Base-by-base conservation (phyloP, 2,888 invertebrate genomes). In the Nomada ruficornis region DNA sequence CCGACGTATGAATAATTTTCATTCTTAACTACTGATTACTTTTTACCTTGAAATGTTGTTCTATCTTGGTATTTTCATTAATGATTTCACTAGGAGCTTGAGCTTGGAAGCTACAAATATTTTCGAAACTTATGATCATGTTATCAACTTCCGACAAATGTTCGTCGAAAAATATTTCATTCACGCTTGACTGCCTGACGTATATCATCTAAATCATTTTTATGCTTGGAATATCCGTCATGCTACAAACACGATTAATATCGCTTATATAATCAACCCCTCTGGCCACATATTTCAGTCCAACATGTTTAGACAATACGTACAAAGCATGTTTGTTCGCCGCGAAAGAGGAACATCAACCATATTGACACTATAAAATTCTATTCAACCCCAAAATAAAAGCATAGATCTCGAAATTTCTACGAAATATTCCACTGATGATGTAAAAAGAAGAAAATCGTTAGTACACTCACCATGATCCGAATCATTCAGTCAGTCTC, bases 401-500 rank as follows among this genome's bases (percentile, higher is more conserved):
- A 3, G n/a, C 20, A 18, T 29, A 13, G 29, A n/a, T 7, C 23
- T 18, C 9, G 15, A 42, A 72, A 9, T 47, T 50, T 13, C 11
- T 23, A 44, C 20, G 13, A 10, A 13, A 55, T 9, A 50, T 47
- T 18, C 11, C 20, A 20, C n/a, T 36, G 18, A n/a, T 15, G 13
- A 20, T 26, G 55, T 29, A 42, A 36, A 55, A 13, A 26, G 57
- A 26, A 55, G n/a, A 55, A 18, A 23, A 20, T 10, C 13, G 23
- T 60, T 13, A 13, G 2, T n/a, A 10, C 52, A 80, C 82, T 75
- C 57, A 82, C 82, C 82, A 72, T 75, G 54, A 15, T 75, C 10
- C 4, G n/a, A 54, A 36, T 44, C 60, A 26, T 29, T 67, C 18
- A 65, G 55, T 57, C 69, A 79, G 20, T 63, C 7, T 18, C 57